Percentiles rank a stretch among this genome's conserved stretches.
phyloP scores from a whole-genome alignment of 1,140 invertebrate genomes.

The Eumeta japonica region DNA sequence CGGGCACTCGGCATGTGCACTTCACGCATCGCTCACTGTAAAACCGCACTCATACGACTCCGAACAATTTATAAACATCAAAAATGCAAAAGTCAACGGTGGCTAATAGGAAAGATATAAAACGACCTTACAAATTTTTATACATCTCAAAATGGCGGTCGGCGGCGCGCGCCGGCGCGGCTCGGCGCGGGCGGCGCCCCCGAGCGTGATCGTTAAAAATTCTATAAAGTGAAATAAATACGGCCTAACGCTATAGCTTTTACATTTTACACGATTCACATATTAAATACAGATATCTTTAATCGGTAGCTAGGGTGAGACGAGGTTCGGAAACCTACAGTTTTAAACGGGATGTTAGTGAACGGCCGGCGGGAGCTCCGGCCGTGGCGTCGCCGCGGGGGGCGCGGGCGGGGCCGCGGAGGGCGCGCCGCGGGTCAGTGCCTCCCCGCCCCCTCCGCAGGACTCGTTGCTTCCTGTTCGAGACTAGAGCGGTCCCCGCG shows the following conservation, averaged over 20 bases:
- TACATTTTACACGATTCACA: no score
- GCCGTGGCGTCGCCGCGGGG: neutral
- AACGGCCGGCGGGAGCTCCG: neutral
- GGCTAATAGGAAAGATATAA: conserved; percentile 40
- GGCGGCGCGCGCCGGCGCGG: no score
- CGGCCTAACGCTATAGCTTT: no score
- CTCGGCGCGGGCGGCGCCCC: no score
- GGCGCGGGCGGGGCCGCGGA: conserved; percentile 1
- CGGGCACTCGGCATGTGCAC: conserved; percentile 1
- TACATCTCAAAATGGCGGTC: no score
- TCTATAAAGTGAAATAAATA: no score
- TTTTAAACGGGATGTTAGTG: no score
- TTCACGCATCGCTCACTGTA: conserved; percentile 8
- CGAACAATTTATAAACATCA: conserved; percentile 42
- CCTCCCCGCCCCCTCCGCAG: neutral
- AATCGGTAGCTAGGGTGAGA: no score
- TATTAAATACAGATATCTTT: no score
- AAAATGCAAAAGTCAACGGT: conserved; percentile 42
- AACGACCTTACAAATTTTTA: conserved; percentile 40
- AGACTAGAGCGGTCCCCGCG: conserved; percentile 7
- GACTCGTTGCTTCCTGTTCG: conserved; percentile 1
- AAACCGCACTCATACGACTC: conserved; percentile 24
- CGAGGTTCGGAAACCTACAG: no score
- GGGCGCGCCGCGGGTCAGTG: conserved; percentile 6
- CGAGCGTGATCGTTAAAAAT: no score